Base-by-base conservation (phyloP, 2,113 vertebrate genomes). In the Enhydra lutris region DNA sequence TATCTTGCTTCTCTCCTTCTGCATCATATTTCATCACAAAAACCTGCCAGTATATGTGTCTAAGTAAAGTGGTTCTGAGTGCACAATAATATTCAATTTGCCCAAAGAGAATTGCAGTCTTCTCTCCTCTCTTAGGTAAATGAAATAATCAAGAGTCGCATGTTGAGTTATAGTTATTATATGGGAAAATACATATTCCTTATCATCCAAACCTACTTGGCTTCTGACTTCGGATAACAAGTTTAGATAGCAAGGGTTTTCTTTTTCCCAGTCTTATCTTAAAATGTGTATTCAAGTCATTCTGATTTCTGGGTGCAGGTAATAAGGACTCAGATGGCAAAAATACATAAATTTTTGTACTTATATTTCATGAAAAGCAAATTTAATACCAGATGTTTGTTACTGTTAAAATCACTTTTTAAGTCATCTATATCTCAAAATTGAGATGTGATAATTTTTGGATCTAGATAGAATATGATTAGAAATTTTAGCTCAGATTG, bases 251-350 rank as follows among this genome's bases (percentile, higher is more conserved):
- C 67, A 90, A 76, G 45, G 39, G 2, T 76, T 94, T n/a, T 34
- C 96, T 87, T 91, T 91, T 94, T 67, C 18, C 34, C 1, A 9
- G 7, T 81, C 47, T 65, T 36, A 39, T 34, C 45, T 55, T 63
- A 80, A 81, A 81, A 81, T 63, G 55, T 57, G 15, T 79, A 23
- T 71, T 95, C 45, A 80, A 52, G n/a, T 91, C 26, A 87, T 93
- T 96, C 86, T 96, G 55, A 91, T 73, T 82, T 82, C 82, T 76
- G 55, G 17, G 31, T 82, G 74, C 24, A 94, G 55, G 50, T 87
- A 67, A 57, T 20, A 26, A 34, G 36, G 8, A 17, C 85, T 82
- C 50, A 85, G 15, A 82, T 74, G 59, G 15, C 69, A 82, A 92
- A 96, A 57, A 69, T 73, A 81, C 3, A 52, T 52, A 52, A 52